Evolutionary conservation across 2,888 invertebrate genomes (phyloP).

Genomic region (Leptopterna dolabrata): DNA sequence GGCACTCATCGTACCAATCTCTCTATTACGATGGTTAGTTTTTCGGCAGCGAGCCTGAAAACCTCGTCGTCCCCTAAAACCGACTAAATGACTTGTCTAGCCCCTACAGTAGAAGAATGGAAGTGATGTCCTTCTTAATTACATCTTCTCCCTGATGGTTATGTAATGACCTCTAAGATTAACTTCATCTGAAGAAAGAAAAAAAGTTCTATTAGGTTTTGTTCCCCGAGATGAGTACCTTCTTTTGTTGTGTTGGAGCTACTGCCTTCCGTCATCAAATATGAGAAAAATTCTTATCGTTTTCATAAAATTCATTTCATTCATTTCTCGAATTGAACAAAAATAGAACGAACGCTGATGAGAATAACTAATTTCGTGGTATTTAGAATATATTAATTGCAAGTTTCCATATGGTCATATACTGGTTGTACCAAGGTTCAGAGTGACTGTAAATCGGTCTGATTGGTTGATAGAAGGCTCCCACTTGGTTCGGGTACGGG

Average conservation of each 20-base stretch:
- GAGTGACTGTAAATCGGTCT: no score
- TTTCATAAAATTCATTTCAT: background rate
- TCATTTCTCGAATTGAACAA: no score
- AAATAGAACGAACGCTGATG: no score
- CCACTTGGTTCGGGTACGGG: no score
- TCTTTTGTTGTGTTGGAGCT: background rate
- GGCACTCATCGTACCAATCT: no score
- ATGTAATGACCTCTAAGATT: constrained; percentile 36
- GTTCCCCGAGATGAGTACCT: background rate
- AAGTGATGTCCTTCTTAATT: constrained; percentile 24
- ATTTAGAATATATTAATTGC: no score
- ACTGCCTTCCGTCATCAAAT: background rate
- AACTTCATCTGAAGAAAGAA: constrained; percentile 33
- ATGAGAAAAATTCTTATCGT: background rate
- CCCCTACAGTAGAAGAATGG: background rate
- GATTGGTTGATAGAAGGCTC: no score
- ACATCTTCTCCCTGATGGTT: constrained; percentile 1
- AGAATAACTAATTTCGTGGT: no score
- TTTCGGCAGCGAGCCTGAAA: background rate
- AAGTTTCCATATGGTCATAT: no score
- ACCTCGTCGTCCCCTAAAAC: background rate
- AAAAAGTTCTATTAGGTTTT: constrained; percentile 13
- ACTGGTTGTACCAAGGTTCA: no score
- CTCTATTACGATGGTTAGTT: background rate
- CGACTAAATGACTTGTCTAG: constrained; percentile 18